These are phyloP conservation scores for Microtus montanus DNA, from an alignment of 2,113 vertebrate genomes.

Conservation along the genomic window DNA sequence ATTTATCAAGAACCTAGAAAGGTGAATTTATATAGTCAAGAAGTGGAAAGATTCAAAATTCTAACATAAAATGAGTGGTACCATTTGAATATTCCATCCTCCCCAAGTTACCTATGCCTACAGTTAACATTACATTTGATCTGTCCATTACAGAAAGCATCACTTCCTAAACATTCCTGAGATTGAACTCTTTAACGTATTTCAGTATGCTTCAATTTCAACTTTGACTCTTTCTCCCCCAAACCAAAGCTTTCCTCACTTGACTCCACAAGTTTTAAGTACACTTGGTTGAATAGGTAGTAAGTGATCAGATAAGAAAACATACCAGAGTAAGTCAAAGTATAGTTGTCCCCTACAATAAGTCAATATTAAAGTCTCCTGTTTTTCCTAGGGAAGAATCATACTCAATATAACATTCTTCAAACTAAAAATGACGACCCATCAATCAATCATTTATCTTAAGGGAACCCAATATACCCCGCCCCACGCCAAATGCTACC, in stretches of 20 bases:
- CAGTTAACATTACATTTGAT: constrained; percentile 14
- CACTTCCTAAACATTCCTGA: constrained; percentile 32
- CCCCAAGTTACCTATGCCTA: neutral
- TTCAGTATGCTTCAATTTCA: constrained; percentile 52
- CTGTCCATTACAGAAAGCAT: constrained; percentile 9
- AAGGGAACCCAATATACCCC: neutral
- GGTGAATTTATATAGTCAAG: constrained; percentile 26
- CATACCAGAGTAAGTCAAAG: constrained; percentile 22
- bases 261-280: neutral
- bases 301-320: constrained; percentile 19
- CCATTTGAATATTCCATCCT: constrained; percentile 31
- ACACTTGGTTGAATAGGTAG: neutral
- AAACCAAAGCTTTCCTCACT: constrained; percentile 21
- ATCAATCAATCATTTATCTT: constrained; percentile 47
- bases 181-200: constrained; percentile 4
- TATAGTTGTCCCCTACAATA: constrained; percentile 32
- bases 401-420: constrained; percentile 20
- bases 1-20: constrained; percentile 63
- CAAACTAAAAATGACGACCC: neutral
- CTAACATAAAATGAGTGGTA: constrained; percentile 47
- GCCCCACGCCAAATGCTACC: neutral
- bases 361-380: neutral
- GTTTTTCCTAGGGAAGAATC: neutral
- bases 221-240: constrained; percentile 36
- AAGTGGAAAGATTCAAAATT: constrained; percentile 57